These are phyloP conservation scores for Drosophila atripex DNA, from an alignment of 2,888 invertebrate species.

Conservation along the genomic window DNA sequence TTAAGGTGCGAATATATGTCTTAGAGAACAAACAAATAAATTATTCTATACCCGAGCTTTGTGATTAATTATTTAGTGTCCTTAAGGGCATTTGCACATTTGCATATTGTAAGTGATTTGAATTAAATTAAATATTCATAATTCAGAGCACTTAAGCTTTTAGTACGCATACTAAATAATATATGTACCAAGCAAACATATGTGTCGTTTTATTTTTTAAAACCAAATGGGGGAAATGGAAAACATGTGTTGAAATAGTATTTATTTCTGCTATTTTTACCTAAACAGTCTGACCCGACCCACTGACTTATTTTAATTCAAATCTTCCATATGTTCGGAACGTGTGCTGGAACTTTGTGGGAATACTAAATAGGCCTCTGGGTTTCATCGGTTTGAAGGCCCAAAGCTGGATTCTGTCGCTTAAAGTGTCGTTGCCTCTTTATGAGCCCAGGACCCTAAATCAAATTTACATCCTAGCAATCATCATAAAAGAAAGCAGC, in stretches of 20 bases:
- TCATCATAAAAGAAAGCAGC: slow-evolving; percentile 46
- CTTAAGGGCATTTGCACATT: not conserved
- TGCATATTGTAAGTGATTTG: not conserved
- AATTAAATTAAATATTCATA: not conserved
- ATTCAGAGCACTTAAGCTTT: not conserved
- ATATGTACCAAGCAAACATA: not conserved
- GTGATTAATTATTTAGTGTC: not conserved
- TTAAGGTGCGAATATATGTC: too few relatives aligned
- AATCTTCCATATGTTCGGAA: not conserved
- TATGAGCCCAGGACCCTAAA: slow-evolving; percentile 23
- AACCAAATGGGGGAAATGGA: not conserved
- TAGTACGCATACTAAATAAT: not conserved
- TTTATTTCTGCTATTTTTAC: not conserved
- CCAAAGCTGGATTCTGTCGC: slow-evolving; percentile 12
- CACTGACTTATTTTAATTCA: not conserved
- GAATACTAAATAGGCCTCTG: slow-evolving; percentile 7
- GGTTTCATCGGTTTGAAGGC: too few relatives aligned
- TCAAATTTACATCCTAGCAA: slow-evolving; percentile 49
- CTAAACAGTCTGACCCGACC: not conserved
- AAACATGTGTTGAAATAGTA: not conserved
- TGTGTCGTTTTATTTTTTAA: not conserved
- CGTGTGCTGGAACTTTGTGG: not conserved
- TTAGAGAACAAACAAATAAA: too few relatives aligned
- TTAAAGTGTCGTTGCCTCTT: slow-evolving; percentile 28
- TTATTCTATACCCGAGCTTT: not conserved